phyloP scores from a whole-genome alignment of 2,797 vertebrate species.

The Dicrostonyx torquatus region DNA sequence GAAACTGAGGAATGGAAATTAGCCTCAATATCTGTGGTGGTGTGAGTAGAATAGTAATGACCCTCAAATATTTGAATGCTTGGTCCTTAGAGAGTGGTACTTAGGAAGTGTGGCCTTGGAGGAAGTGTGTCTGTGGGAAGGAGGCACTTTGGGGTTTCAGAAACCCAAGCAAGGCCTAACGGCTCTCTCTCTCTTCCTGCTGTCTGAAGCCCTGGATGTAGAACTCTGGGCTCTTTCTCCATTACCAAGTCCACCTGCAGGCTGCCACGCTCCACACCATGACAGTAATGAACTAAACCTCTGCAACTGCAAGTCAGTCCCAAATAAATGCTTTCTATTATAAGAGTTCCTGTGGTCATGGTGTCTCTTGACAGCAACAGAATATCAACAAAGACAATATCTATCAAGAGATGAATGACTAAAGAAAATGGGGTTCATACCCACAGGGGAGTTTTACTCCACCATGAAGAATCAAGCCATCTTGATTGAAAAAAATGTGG shows the following conservation, averaged over 20 bases:
- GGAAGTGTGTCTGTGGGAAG: not conserved
- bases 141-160: not conserved
- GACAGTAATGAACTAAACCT: not conserved
- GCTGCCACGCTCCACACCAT: not conserved
- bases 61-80: not conserved
- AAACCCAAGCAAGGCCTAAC: not conserved
- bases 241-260: no score
- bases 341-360: not conserved
- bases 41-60: not conserved
- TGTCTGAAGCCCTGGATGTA: not conserved
- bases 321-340: not conserved
- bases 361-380: not conserved
- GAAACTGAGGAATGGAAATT: not conserved
- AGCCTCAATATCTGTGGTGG: not conserved
- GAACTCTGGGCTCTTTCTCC: no score
- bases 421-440: not conserved
- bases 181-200: not conserved
- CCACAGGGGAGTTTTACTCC: not conserved
- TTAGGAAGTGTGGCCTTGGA: not conserved
- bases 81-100: not conserved
- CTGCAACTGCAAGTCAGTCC: not conserved
- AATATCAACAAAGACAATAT: not conserved
- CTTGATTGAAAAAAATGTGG: not conserved
- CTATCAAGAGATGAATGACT: not conserved
- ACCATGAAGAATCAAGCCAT: not conserved